Evolutionary conservation across 2,113 vertebrate genomes (phyloP).

Genomic region (Saccopteryx bilineata): DNA sequence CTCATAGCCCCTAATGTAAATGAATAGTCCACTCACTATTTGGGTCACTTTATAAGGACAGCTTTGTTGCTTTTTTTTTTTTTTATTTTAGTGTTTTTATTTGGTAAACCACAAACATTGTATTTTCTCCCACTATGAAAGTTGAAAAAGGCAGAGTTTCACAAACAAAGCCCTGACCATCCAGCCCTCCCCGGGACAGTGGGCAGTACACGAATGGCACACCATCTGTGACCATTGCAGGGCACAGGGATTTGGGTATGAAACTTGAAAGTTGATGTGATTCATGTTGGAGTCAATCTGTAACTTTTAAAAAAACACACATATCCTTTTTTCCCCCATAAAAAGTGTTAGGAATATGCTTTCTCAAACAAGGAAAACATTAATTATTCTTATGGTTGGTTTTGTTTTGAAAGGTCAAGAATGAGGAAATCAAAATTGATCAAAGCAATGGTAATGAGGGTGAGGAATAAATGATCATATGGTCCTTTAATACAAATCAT

Average conservation of each 20-base stretch:
- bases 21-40: neutral
- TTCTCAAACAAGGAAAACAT: neutral
- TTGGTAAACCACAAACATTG: neutral
- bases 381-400: neutral
- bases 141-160: conserved; percentile 10
- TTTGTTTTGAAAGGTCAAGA: conserved; percentile 38
- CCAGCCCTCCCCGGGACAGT: neutral
- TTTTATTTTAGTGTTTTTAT: conserved; percentile 2
- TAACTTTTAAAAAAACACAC: neutral
- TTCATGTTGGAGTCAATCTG: neutral
- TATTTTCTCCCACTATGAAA: conserved; percentile 22
- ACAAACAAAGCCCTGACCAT: conserved; percentile 21
- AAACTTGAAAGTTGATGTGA: neutral
- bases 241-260: neutral
- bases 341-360: neutral
- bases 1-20: neutral
- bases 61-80: neutral
- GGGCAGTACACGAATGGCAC: neutral
- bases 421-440: conserved; percentile 4
- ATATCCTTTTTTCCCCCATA: neutral
- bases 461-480: neutral
- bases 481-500: neutral
- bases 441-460: neutral
- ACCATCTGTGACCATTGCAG: neutral
- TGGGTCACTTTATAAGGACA: neutral